Evolutionary conservation across 2,113 vertebrate genomes (phyloP).

Genomic region (Microcebus jonahi): DNA sequence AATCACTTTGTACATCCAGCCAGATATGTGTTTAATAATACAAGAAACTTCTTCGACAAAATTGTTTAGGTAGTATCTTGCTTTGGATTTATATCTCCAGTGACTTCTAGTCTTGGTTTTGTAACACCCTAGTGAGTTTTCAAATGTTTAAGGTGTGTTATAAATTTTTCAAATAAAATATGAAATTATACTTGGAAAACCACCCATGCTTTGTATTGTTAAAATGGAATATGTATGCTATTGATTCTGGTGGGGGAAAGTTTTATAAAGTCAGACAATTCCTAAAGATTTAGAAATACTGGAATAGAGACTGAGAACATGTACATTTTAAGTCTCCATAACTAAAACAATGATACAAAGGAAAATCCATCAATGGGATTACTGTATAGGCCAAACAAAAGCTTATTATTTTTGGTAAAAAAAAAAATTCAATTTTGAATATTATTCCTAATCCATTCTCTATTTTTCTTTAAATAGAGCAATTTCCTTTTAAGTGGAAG

Average conservation of each 20-base stretch:
- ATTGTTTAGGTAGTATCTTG: conserved; percentile 32
- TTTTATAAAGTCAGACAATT: neutral
- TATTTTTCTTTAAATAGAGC: conserved; percentile 69
- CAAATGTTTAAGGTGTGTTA: conserved; percentile 43
- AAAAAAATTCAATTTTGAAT: conserved; percentile 69
- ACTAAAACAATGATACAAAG: neutral
- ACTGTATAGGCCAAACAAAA: conserved; percentile 48
- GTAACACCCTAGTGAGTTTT: conserved; percentile 4
- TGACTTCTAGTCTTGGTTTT: conserved; percentile 34
- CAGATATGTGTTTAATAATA: neutral
- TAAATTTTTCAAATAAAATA: conserved; percentile 50
- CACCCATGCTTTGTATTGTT: conserved; percentile 9
- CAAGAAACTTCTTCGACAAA: conserved; percentile 32
- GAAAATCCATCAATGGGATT: neutral
- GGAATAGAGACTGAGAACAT: neutral
- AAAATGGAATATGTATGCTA: neutral
- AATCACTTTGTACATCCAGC: neutral
- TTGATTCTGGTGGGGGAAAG: neutral
- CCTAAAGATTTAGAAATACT: neutral
- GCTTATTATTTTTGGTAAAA: conserved; percentile 67
- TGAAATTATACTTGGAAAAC: conserved; percentile 49
- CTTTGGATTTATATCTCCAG: neutral
- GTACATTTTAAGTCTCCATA: neutral
- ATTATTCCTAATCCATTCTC: conserved; percentile 68
- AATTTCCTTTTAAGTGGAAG: conserved; percentile 77